These are phyloP conservation scores for Thryonomys swinderianus DNA, from an alignment of 2,113 vertebrate genomes.

Conservation along the genomic window DNA sequence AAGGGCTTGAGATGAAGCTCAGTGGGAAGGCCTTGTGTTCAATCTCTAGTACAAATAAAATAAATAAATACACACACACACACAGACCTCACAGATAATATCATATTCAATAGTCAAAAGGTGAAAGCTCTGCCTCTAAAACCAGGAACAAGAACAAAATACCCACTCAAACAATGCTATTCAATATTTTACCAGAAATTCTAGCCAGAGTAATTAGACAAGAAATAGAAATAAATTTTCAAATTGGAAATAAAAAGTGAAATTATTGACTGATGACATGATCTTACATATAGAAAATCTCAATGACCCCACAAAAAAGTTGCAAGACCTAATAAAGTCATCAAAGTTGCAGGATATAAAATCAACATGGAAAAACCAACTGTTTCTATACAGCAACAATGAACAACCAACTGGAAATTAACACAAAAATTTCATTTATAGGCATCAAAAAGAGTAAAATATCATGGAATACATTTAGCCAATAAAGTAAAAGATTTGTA, in stretches of 20 bases:
- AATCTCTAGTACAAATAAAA: not conserved
- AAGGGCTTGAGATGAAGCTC: not conserved
- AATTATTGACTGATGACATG: conserved; percentile 2
- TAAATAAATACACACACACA: not conserved
- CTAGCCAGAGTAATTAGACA: not conserved
- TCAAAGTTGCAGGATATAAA: not conserved
- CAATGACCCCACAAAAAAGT: not conserved
- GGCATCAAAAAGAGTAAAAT: not conserved
- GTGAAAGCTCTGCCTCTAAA: not conserved
- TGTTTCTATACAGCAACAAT: not conserved
- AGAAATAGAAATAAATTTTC: not conserved
- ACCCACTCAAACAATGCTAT: not conserved
- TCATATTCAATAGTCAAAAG: not conserved
- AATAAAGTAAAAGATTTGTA: not conserved
- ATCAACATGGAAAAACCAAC: not conserved
- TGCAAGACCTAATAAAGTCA: not conserved
- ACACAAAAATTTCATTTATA: conserved; percentile 2
- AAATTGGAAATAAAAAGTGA: conserved; percentile 1
- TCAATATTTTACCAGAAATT: not conserved
- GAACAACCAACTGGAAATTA: not conserved
- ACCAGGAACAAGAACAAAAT: not conserved
- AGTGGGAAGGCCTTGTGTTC: not conserved
- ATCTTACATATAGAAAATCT: not conserved
- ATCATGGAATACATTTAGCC: conserved; percentile 37
- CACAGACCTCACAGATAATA: not conserved